These are phyloP conservation scores for Vultur gryphus DNA, from an alignment of 2,797 vertebrate genomes.

Conservation along the genomic window DNA sequence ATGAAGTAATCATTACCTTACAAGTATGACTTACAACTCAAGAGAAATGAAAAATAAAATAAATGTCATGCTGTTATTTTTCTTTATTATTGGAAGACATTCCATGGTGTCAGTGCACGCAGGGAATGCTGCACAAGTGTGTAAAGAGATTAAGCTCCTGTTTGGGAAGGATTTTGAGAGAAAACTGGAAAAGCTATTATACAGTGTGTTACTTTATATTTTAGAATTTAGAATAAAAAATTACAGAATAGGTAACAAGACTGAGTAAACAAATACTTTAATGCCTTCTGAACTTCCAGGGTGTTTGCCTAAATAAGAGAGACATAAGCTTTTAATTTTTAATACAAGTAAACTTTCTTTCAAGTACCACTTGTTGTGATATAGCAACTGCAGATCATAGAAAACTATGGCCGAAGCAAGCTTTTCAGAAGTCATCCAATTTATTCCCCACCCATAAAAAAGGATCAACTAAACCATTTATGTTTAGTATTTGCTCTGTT, in stretches of 20 bases:
- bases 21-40: not conserved
- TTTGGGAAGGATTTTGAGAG: slow-evolving; percentile 29
- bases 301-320: not conserved
- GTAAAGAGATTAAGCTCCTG: slow-evolving; percentile 20
- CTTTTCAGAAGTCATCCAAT: not conserved
- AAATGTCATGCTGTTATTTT: not conserved
- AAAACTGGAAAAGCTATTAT: not conserved
- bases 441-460: not conserved
- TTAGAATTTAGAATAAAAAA: not conserved
- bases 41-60: slow-evolving; percentile 16
- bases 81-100: not conserved
- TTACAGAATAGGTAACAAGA: not conserved
- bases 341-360: not conserved
- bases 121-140: not conserved
- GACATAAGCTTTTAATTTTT: not conserved
- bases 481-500: not conserved
- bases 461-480: not conserved
- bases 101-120: not conserved
- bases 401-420: not conserved
- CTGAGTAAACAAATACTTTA: not conserved
- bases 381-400: not conserved
- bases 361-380: not conserved
- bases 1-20: not conserved
- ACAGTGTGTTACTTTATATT: not conserved
- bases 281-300: not conserved